Conservation (phyloP, 2,113 vertebrate genomes). For the Oreochromis niloticus region DNA sequence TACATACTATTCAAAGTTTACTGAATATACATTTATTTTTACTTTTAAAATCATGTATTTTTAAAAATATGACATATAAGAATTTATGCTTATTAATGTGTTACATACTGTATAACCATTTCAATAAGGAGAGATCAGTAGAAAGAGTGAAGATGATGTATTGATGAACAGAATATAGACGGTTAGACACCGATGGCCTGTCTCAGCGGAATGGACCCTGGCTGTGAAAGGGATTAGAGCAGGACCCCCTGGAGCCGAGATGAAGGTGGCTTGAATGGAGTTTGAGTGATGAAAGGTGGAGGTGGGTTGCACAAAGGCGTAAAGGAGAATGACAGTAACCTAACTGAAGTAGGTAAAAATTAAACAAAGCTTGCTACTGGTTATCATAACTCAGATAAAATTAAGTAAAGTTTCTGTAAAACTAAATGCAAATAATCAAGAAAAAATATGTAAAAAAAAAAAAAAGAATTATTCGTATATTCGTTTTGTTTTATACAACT, state of each 20-base stretch:
- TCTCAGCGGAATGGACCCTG: neutral
- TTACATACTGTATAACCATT: rapidly evolving
- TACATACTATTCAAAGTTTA: neutral
- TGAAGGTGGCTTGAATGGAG: neutral
- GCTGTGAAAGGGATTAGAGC: neutral
- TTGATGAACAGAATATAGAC: neutral
- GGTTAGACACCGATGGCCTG: neutral
- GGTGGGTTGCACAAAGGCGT: neutral
- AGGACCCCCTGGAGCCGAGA: neutral
- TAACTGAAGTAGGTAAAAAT: neutral
- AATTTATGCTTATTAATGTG: rapidly evolving
- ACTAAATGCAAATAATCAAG: neutral
- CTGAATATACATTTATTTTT: neutral
- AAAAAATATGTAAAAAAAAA: neutral
- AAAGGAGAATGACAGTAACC: neutral
- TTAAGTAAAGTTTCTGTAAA: neutral
- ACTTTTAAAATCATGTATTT: neutral
- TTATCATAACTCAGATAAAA: neutral
- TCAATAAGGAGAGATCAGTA: neutral
- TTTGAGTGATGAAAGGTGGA: neutral
- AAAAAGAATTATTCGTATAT: rapidly evolving
- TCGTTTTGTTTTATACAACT: neutral
- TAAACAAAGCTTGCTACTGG: neutral
- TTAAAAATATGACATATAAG: neutral
- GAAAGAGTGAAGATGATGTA: neutral